Evolutionary conservation across 2,797 vertebrate species (phyloP), one percentile per base, ranked within the genome.

Genomic region (Hippopotamyrus pictus): DNA sequence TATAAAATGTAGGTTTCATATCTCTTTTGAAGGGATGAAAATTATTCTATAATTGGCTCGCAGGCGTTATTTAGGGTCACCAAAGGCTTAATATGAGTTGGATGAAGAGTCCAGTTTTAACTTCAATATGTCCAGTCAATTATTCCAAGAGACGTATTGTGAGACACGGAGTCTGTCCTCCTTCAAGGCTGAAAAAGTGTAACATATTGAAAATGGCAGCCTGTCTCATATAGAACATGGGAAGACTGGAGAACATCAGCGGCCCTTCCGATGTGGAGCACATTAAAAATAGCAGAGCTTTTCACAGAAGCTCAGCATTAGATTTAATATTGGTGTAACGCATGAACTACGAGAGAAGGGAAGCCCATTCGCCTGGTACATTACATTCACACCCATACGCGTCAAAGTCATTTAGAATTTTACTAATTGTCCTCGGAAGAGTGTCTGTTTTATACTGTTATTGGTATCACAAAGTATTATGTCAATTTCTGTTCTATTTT

Each of bases 381-480:
- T 22, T 50, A 76, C 90, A 90, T 90, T 89, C 46, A 22, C 41
- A 44, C 29, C 69, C 11, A 22, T 89, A 87, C 85, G 88, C 57
- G 69, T 88, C 25, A 62, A 88, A 53, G 90, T 87, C 84, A 92
- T 92, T 91, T 90, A 37, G 62, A 92, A 92, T 92, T 92, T 90
- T 89, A 82, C 91, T 54, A 69, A 90, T 88, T 53, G 37, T 90
- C 90, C 90, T 89, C 89, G 59, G 11, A 11, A 51, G 84, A 12
- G 25, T 17, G 51, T 17, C 12, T 86, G 12, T 5, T 91, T 91
- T 90, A 85, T 88, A 82, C 69, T 73, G 7, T 93, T 94, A 93
- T 94, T 92, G 92, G 89, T 51, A 76, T 91, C 91, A 92, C 94
- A 93, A 90, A 90, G 91, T 91, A 87, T 91, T 91, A 88, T 91